These are phyloP conservation scores for Pseudorhombus dupliciocellatus DNA, from an alignment of 2,113 vertebrate genomes.

Conservation along the genomic window DNA sequence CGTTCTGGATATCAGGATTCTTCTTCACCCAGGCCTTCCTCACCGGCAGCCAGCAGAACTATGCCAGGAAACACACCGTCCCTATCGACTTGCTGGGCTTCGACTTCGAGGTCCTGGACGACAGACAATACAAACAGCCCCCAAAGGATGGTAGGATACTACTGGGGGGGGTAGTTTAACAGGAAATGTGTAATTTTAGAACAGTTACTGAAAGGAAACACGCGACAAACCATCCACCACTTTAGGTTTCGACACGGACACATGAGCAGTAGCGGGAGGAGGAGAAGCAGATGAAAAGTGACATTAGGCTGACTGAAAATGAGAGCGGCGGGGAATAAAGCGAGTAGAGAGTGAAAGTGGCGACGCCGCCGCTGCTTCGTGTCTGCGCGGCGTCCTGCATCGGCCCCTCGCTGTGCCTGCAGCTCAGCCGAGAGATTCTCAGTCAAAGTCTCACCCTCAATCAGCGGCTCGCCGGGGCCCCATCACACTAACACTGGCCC, in stretches of 20 bases:
- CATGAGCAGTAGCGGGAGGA: constrained; percentile 7
- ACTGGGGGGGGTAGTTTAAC: too few relatives aligned
- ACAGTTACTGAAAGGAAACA: not conserved
- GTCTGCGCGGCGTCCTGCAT: constrained; percentile 45
- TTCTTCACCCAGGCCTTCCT: constrained; percentile 95
- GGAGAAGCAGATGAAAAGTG: constrained; percentile 42
- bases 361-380: constrained; percentile 32
- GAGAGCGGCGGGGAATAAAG: constrained; percentile 22
- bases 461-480: constrained; percentile 55
- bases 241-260: constrained; percentile 10
- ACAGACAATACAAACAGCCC: constrained; percentile 78
- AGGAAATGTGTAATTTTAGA: too few relatives aligned
- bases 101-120: constrained; percentile 90
- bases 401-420: constrained; percentile 67
- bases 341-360: constrained; percentile 25
- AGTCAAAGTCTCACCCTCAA: constrained; percentile 56
- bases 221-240: not conserved
- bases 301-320: constrained; percentile 24
- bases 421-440: constrained; percentile 57
- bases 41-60: constrained; percentile 92
- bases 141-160: constrained; percentile 86
- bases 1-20: constrained; percentile 92
- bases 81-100: constrained; percentile 90
- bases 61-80: constrained; percentile 87
- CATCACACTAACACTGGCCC: constrained; percentile 30